Evolutionary conservation across 2,113 vertebrate species (phyloP), one percentile per base, ranked within the genome.

Genomic region (Ciconia stormi): DNA sequence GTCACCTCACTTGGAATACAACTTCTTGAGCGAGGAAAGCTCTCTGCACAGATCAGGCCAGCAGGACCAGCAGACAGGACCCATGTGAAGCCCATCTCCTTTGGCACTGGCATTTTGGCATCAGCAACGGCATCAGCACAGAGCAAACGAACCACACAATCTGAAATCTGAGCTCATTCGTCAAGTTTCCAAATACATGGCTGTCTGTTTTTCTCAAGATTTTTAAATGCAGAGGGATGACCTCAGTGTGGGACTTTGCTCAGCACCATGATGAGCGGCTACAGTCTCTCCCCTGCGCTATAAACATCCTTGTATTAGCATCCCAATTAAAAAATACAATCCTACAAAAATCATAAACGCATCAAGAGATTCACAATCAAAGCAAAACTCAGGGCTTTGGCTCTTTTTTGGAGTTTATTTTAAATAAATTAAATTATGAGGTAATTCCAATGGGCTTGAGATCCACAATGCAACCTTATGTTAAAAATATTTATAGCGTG

Each of bases 71-170:
- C 7, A 22, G 72, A 38, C 69, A 44, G 44, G 38, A 70, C 38
- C 34, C 10, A 5, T 0, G 0, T 36, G 44, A 82, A 58, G n/a
- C 19, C 32, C 72, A 34, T 21, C 56, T 82, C 58, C 80, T 56
- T 38, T 17, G 58, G 87, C 70, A 65, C 12, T 0, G 0, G 34
- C 0, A 0, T 32, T 80, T 67, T 46, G 36, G 11, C 56, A 53
- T 34, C 59, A 61, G 42, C 30, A 47, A 50, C 0, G 0, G 53
- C 52, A 73, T 20, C 30, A 5, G 61, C 58, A 30, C 30, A 65
- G 83, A 80, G 26, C 1, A 0, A 80, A 69, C 0, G 2, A 73
- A 65, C 30, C 34, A 18, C 42, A 10, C 32, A 7, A 3, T 3
- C 32, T 22, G 76, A 62, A 90, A 92, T 44, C 46, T 11, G 38